Conservation (phyloP, 2,113 vertebrate genomes). For the Anarrhichthys ocellatus region DNA sequence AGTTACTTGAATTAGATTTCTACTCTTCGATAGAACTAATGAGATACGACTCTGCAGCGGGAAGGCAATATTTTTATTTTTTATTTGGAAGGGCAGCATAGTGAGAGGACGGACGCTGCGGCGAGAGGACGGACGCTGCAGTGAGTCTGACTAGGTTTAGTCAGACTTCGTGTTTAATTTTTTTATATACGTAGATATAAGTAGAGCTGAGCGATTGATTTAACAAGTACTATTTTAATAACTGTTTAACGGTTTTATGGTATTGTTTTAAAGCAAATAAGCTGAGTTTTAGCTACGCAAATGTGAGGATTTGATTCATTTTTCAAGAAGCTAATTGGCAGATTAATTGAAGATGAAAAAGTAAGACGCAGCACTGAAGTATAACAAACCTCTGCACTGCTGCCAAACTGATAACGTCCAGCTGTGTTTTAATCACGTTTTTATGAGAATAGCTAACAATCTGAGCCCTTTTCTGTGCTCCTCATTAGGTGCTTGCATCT, state of each 20-base stretch:
- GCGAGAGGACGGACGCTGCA: too few relatives aligned
- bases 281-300: not conserved
- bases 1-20: not conserved
- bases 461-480: not conserved
- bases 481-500: not conserved
- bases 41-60: not conserved
- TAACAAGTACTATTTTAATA: not conserved
- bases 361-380: not conserved
- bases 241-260: not conserved
- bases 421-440: not conserved
- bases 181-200: not conserved
- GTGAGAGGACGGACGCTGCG: not conserved
- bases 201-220: not conserved
- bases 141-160: not conserved
- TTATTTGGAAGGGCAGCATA: not conserved
- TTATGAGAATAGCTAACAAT: not conserved
- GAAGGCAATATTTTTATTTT: not conserved
- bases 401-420: not conserved
- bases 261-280: not conserved
- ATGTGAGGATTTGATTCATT: not conserved
- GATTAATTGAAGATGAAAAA: not conserved
- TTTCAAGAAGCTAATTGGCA: not conserved
- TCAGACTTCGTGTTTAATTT: not conserved
- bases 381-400: not conserved
- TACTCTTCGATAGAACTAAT: not conserved